Evolutionary conservation across 2,888 invertebrate species (phyloP), one percentile per base, ranked within the genome.

Genomic region (Meta bourneti): DNA sequence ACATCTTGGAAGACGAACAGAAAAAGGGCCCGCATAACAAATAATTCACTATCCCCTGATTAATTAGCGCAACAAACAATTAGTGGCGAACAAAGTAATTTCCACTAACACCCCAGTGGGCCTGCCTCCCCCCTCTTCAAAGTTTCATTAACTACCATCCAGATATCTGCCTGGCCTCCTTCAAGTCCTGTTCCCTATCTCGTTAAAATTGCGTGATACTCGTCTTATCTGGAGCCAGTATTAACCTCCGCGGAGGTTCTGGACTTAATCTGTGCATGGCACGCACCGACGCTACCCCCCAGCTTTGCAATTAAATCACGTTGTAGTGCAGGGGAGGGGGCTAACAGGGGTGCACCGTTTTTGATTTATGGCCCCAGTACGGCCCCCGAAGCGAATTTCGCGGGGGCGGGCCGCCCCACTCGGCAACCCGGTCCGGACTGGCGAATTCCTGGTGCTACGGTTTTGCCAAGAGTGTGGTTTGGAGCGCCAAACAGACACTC

Each of bases 21-120:
- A 81, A 81, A 81, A 78, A n/a, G 34, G 74, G 19, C 7, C 74
- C 20, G 74, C 34, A 84, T 51, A 75, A 82, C 74, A 69, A 90
- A 90, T 77, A 16, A 61, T 13, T 61, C 78, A 54, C n/a, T 13
- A n/a, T 54, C 13, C 72, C 90, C 61, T 91, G 91, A 91, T 91
- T 91, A 91, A 91, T 91, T 91, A 91, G 75, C 91, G 87, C 82
- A 82, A 87, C 91, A 91, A 91, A 91, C 91, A 91, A 91, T 91
- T 91, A 87, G 91, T 83, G 72, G 61, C 74, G 91, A 48, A 87
- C 91, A 91, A 91, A 91, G 91, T 91, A 91, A 91, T 91, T 91
- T 87, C 80, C 87, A 71, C 91, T 91, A 91, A 91, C 91, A 87
- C 91, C 87, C 83, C 84, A 49, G 9, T 51, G n/a, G 51, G 6